Evolutionary conservation across 2,888 invertebrate species (phyloP).

Genomic region (Lepidocyrtinus sp.): DNA sequence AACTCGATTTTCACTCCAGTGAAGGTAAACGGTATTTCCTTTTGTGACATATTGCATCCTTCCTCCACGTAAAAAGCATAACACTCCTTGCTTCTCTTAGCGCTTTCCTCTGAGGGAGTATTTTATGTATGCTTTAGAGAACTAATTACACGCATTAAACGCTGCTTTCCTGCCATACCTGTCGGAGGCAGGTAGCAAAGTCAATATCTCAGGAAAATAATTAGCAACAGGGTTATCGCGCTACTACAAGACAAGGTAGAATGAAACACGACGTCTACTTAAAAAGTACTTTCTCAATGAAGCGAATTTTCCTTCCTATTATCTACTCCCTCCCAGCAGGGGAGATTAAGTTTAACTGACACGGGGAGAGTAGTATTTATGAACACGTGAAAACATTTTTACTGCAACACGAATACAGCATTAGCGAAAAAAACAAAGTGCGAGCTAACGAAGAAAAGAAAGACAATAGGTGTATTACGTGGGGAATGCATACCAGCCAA

Average conservation of each 20-base stretch:
- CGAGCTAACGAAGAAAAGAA: not conserved
- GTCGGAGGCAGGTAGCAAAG: not conserved
- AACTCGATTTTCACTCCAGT: no score
- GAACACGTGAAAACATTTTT: constrained; percentile 31
- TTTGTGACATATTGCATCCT: not conserved
- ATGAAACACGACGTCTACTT: not conserved
- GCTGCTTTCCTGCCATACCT: not conserved
- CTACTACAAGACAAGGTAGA: not conserved
- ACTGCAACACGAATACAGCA: not conserved
- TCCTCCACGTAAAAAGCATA: not conserved
- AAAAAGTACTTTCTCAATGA: not conserved
- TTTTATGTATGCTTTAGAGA: no score
- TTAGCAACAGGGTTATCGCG: constrained; percentile 22
- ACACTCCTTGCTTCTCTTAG: no score
- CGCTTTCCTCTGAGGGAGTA: no score
- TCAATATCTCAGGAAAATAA: constrained; percentile 11
- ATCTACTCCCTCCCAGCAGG: constrained; percentile 20
- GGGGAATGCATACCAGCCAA: not conserved
- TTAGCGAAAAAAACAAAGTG: not conserved
- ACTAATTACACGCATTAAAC: not conserved
- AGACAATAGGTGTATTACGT: not conserved
- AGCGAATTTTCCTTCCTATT: not conserved
- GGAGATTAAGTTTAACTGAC: constrained; percentile 23
- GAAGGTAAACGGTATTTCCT: not conserved
- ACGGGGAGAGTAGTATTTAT: constrained; percentile 39